A percentile compares a stretch with the other conserved stretches of the same genome.
phyloP scores from a whole-genome alignment of 2,888 invertebrate genomes.

The Leucozona laternaria region DNA sequence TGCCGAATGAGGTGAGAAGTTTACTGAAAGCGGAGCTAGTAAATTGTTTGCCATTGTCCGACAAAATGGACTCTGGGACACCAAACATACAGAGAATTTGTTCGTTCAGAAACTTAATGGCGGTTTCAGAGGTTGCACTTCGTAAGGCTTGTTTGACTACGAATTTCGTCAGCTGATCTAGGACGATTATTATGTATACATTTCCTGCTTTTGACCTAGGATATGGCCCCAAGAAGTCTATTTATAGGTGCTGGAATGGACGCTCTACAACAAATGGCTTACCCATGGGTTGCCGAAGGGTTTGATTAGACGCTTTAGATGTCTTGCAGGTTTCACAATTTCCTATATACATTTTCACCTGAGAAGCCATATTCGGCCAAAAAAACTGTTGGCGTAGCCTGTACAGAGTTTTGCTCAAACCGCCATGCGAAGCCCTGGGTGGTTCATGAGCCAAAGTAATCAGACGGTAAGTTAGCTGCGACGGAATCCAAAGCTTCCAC shows the following conservation, averaged over 20 bases:
- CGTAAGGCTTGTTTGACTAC: neutral
- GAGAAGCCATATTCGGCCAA: conserved; percentile 30
- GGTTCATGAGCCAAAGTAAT: conserved; percentile 18
- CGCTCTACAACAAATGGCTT: neutral
- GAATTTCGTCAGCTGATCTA: neutral
- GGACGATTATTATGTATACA: neutral
- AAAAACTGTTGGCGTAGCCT: neutral
- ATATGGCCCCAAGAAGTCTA: neutral
- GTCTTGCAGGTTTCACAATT: neutral
- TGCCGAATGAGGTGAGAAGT: neutral
- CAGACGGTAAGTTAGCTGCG: neutral
- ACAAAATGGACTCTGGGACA: neutral
- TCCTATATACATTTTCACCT: neutral
- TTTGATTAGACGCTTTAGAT: neutral
- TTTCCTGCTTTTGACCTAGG: neutral
- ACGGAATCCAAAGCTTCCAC: conserved; percentile 26
- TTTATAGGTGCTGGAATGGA: neutral
- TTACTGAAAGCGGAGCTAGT: neutral
- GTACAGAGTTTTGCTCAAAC: neutral
- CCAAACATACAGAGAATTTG: neutral
- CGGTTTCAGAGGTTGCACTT: neutral
- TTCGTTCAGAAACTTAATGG: neutral
- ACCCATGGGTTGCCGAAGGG: neutral
- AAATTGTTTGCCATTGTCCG: neutral
- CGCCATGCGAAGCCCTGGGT: conserved; percentile 3